Base-by-base conservation (phyloP, 2,113 vertebrate species). In the Archocentrus centrarchus region DNA sequence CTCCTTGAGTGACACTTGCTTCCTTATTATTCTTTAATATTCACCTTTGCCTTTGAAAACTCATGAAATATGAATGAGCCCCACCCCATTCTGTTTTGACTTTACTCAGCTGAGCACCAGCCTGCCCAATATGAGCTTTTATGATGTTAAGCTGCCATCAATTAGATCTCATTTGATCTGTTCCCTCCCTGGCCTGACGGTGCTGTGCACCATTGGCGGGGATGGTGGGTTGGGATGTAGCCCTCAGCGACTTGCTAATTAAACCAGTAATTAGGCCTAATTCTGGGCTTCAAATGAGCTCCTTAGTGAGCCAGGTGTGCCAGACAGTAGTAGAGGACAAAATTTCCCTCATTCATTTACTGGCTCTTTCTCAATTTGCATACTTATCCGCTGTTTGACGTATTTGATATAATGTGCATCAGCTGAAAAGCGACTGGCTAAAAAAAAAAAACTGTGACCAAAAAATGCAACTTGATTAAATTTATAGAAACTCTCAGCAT, bases 101-200 rank as follows among this genome's bases (percentile, higher is more conserved):
- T 80, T 77, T 76, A 89, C 88, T 83, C 84, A 85, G 75, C 70
- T 57, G 81, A 83, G 70, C 73, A 18, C 62, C 85, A 66, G 75
- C 89, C 85, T 85, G 80, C 86, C 86, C 85, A 91, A 90, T 94
- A 92, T 91, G 79, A 79, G 76, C 91, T 82, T 83, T 93, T 87
- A 91, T 93, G 86, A 93, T 92, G 91, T 88, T 93, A 95, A 94
- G 90, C 90, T 91, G 90, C 90, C 87, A 90, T 93, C 94, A 92
- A 93, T 95, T 95, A 94, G 86, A 76, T 88, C 85, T 91, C 83
- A 86, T 95, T 95, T 96, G 92, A 95, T 94, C 85, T 81, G 27
- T 73, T 70, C 82, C 59, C 62, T 89, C 77, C 66, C 84, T 14
- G 80, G 86, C 91, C 83, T 91, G 94, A 93, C 57, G 86, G 89